Percentiles rank a stretch among this genome's conserved stretches.
Conservation (phyloP, 2,113 vertebrate species). For the Takifugu bimaculatus region DNA sequence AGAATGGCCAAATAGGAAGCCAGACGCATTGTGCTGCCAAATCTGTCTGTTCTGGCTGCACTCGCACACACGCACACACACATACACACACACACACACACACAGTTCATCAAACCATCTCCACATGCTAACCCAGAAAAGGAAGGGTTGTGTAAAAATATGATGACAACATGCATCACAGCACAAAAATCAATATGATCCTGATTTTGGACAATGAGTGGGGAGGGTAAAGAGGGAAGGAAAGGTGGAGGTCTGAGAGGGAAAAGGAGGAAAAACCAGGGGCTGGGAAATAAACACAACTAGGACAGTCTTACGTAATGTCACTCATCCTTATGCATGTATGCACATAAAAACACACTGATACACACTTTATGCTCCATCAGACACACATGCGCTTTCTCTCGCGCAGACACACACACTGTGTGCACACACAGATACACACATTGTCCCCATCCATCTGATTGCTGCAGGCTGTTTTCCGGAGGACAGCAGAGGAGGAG, state of each 20-base stretch:
- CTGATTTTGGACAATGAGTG: background rate
- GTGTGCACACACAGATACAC: slow-evolving; percentile 29
- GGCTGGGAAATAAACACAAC: slow-evolving; percentile 60
- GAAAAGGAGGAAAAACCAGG: slow-evolving; percentile 47
- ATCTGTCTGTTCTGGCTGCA: slow-evolving; percentile 45
- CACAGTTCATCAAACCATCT: slow-evolving; percentile 8
- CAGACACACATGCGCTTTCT: slow-evolving; percentile 45
- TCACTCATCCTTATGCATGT: slow-evolving; percentile 70
- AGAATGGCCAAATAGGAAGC: slow-evolving; percentile 61
- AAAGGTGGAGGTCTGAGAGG: slow-evolving; percentile 18
- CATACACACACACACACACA: background rate
- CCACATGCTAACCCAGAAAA: slow-evolving; percentile 1
- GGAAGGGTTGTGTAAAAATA: no score
- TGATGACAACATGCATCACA: no score
- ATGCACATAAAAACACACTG: slow-evolving; percentile 62
- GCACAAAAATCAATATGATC: no score
- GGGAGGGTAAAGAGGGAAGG: slow-evolving; percentile 3
- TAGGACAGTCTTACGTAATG: slow-evolving; percentile 73
- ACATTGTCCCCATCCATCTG: slow-evolving; percentile 58
- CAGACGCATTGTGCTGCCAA: slow-evolving; percentile 53
- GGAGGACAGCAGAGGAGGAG: slow-evolving; percentile 53
- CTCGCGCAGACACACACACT: slow-evolving; percentile 21
- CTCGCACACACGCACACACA: slow-evolving; percentile 2
- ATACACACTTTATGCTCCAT: slow-evolving; percentile 62
- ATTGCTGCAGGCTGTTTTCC: slow-evolving; percentile 65